Percentiles rank a stretch among this genome's conserved stretches.
phyloP scores from a whole-genome alignment of 2,888 invertebrate species.

The Andrena praecox region DNA sequence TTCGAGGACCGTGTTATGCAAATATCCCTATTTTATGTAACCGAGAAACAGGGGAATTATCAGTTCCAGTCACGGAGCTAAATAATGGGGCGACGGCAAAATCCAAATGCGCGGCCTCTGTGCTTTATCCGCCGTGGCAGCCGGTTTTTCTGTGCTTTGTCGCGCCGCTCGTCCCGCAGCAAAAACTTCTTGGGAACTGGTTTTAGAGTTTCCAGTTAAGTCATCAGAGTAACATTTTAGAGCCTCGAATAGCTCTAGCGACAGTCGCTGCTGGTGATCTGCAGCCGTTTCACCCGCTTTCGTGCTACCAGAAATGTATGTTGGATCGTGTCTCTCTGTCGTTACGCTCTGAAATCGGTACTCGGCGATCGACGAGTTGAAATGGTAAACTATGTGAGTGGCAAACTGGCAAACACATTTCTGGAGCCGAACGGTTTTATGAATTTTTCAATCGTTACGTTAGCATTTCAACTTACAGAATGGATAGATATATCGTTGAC shows the following conservation, averaged over 20 bases:
- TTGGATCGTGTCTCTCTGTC: conserved; percentile 10
- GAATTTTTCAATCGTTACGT: no score
- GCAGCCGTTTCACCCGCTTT: conserved; percentile 37
- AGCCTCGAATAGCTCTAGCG: conserved; percentile 58
- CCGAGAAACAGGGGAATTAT: not conserved
- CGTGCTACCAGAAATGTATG: conserved; percentile 21
- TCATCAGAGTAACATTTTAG: conserved; percentile 66
- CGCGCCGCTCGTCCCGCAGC: conserved; percentile 50
- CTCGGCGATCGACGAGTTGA: not conserved
- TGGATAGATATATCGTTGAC: no score
- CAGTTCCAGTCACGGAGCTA: not conserved
- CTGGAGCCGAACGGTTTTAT: no score
- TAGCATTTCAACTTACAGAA: no score
- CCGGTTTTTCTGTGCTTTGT: conserved; percentile 64
- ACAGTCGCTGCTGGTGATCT: conserved; percentile 43
- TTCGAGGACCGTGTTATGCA: not conserved
- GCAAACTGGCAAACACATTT: no score
- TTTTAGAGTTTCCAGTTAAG: conserved; percentile 70
- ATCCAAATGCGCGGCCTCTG: conserved; percentile 49
- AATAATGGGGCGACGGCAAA: not conserved
- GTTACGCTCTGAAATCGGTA: conserved; percentile 35
- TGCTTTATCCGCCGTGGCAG: conserved; percentile 47
- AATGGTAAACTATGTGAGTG: no score
- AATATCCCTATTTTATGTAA: not conserved
- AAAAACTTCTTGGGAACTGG: conserved; percentile 70